Base-by-base conservation (phyloP, 2,888 invertebrate species). In the Catocala fraxini region DNA sequence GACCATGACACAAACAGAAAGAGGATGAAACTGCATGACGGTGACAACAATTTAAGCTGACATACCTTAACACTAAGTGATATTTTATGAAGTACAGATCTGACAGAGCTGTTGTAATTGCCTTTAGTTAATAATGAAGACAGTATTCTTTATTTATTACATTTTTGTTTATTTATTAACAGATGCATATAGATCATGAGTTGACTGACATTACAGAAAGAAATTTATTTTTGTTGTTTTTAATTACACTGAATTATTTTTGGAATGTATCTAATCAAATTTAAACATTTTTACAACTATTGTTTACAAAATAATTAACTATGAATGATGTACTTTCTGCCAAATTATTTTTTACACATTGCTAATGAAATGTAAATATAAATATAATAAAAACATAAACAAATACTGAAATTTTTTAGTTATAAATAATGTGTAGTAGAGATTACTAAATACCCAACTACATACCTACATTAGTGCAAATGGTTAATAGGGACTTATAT, bases 1-100 rank as follows among this genome's bases (percentile, higher is more conserved):
- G 87, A 89, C 53, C 70, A 81, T 73, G 81, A 85, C 63, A 78
- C 79, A 48, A 89, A 88, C 56, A 77, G 76, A 59, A 92, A 92
- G 70, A 84, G 89, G 77, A 85, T 86, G 58, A 89, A 83, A 82
- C 71, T 87, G 55, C 66, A 76, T 56, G 78, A 83, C 56, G 59
- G 58, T 55, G 72, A 72, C 67, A 68, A 65, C 57, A 64, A 15
- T 34, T 65, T 63, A 60, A 63, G 59, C 61, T 65, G 68, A 73
- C 63, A 13, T 45, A 41, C 39, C 53, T 53, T 55, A 46, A 59
- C 51, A 65, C 47, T 13, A 41, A 59, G 12, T 48, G 41, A 13
- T 34, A 51, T 62, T 51, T 59, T 57, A 51, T 56, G 51, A 72
- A 71, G 74, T 73, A 73, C 68, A 74, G 71, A 77, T 75, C 65